Evolutionary conservation across 1,140 invertebrate species (phyloP), one percentile per base, ranked within the genome.

Genomic region (Lepidurus couesii): DNA sequence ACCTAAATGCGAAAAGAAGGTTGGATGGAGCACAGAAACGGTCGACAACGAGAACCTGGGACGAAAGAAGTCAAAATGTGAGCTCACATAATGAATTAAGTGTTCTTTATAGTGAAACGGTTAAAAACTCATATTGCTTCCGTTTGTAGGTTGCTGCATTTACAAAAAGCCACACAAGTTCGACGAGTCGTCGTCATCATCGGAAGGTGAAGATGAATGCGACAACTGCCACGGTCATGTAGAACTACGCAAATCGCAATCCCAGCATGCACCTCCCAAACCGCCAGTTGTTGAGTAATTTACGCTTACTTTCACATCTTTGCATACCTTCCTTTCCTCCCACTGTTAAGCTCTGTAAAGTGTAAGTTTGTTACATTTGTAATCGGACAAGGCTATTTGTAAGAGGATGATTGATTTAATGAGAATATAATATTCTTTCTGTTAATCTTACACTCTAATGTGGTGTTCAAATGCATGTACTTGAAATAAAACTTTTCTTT

Each of bases 51-150:
- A 97, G 86, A 85, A 95, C 83, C 89, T 96, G 90, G 93, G 94
- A 83, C 95, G 93, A 85, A 96, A 95, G 85, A 97, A 97, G 86
- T 96, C 95, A 76, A 97, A 96, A 89, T 96, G 95, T 96, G 88
- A 90, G 88, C 84, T 77, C 34, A 44, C 44, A 16, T 47, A 34
- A 34, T 24, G 9, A 42, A 26, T 76, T 74, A 0, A 45, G 21
- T 44, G 24, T 65, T 78, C 34, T 24, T 74, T 9, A 53, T 24
- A 53, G 42, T 73, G 26, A 76, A 74, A n/a, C 26, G 34, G 34
- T 34, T 34, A 34, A 34, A n/a, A 34, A 74, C 21, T 80, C 75
- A 76, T 11, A 13, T 75, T 78, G 8, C 44, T 78, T 42, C 75
- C 76, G 75, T 80, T 81, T 83, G 75, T 80, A 95, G 93, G 93